A percentile compares a stretch with the other conserved stretches of the same genome.
These are phyloP conservation scores for Polylopha cassiicola DNA, from an alignment of 2,888 invertebrate species.

Conservation along the genomic window DNA sequence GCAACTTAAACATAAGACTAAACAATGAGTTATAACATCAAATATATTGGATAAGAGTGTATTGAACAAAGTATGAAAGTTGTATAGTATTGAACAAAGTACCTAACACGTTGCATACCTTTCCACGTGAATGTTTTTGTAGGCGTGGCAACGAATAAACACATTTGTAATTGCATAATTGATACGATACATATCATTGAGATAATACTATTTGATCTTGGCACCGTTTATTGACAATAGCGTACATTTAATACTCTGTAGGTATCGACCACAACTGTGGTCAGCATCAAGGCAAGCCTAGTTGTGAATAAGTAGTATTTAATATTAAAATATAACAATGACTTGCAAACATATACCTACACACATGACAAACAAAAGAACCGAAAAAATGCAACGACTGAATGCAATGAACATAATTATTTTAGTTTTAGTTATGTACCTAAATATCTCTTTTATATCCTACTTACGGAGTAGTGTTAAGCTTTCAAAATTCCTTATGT, in stretches of 20 bases:
- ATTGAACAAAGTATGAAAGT: neutral
- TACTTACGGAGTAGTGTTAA: neutral
- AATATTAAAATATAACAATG: too few species aligned
- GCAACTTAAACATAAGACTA: too few species aligned
- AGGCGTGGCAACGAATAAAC: slow-evolving; percentile 1
- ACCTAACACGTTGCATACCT: slow-evolving; percentile 23
- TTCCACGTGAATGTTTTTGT: slow-evolving; percentile 5
- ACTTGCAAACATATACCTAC: too few species aligned
- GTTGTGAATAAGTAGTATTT: neutral
- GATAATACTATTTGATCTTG: slow-evolving; percentile 19
- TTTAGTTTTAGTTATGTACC: too few species aligned
- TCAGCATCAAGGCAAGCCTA: slow-evolving; percentile 6
- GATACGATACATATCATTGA: too few species aligned
- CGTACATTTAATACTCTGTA: neutral
- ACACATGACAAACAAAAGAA: too few species aligned
- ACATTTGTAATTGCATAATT: slow-evolving; percentile 1
- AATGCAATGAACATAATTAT: too few species aligned
- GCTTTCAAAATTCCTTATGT: neutral
- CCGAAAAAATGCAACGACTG: too few species aligned
- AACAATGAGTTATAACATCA: too few species aligned
- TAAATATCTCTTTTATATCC: too few species aligned
- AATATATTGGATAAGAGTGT: slow-evolving; percentile 3
- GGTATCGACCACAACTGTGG: slow-evolving; percentile 9
- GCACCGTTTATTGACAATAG: slow-evolving; percentile 9
- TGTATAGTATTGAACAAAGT: too few species aligned